phyloP scores from a whole-genome alignment of 1,140 invertebrate genomes.

The Coenobita brevimanus region DNA sequence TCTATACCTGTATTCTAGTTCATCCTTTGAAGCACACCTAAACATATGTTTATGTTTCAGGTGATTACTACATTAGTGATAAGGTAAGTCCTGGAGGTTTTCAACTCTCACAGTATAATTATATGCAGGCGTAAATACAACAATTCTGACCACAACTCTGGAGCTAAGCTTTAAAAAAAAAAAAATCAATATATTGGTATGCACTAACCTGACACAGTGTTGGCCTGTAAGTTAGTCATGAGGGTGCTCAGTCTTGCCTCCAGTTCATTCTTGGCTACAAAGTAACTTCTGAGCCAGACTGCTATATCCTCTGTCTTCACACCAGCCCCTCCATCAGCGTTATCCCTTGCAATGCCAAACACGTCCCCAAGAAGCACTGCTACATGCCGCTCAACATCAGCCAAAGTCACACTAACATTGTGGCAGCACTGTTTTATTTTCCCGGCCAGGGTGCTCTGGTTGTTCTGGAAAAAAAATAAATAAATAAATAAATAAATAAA shows the following conservation, averaged over 20 bases:
- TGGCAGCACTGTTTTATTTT: slow-evolving; percentile 72
- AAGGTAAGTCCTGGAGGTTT: no score
- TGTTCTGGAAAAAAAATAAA: slow-evolving; percentile 14
- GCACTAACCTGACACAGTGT: background rate
- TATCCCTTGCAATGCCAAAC: slow-evolving; percentile 60
- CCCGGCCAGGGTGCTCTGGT: slow-evolving; percentile 41
- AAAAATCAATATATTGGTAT: no score
- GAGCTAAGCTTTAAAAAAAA: no score
- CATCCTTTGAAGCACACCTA: no score
- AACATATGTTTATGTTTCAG: no score
- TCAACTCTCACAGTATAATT: no score
- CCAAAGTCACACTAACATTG: slow-evolving; percentile 47
- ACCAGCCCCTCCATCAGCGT: background rate
- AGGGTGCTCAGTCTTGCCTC: slow-evolving; percentile 73
- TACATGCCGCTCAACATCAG: slow-evolving; percentile 70
- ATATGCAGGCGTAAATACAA: no score
- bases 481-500: slow-evolving; percentile 3
- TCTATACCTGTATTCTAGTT: no score
- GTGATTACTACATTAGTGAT: no score
- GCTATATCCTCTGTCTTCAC: slow-evolving; percentile 73
- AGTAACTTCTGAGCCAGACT: slow-evolving; percentile 74
- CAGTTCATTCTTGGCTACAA: slow-evolving; percentile 75
- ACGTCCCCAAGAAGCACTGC: slow-evolving; percentile 72
- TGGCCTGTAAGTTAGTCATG: slow-evolving; percentile 71
- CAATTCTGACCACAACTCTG: background rate